These are phyloP conservation scores for Melieria crassipennis DNA, from an alignment of 2,888 invertebrate genomes.

Conservation along the genomic window DNA sequence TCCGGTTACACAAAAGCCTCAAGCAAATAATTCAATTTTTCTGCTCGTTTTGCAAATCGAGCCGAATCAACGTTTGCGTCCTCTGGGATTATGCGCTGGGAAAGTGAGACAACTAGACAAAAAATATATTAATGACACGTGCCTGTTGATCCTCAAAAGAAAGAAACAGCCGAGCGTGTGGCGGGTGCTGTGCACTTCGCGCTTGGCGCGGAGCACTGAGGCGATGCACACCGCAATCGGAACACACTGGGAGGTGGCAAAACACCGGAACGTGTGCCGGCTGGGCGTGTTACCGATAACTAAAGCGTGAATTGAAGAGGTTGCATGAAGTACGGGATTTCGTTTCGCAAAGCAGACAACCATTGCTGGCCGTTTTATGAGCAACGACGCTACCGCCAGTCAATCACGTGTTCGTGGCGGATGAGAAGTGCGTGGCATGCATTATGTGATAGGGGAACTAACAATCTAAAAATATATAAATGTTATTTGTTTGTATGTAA, in stretches of 20 bases:
- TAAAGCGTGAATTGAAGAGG: neutral
- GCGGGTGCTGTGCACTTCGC: slow-evolving; percentile 7
- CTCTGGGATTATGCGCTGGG: slow-evolving; percentile 45
- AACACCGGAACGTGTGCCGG: slow-evolving; percentile 13
- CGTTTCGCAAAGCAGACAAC: neutral
- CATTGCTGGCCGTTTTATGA: too few relatives aligned
- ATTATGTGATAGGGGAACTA: neutral
- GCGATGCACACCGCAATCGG: neutral
- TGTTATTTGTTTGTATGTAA: slow-evolving; percentile 58
- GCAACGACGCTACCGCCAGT: too few relatives aligned
- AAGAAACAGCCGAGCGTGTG: slow-evolving; percentile 2
- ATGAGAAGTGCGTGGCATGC: too few relatives aligned
- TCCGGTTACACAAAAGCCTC: slow-evolving; percentile 55
- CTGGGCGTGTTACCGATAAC: neutral
- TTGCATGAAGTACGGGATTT: neutral
- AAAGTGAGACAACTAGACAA: slow-evolving; percentile 24
- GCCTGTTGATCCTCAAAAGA: slow-evolving; percentile 49
- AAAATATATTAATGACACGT: slow-evolving; percentile 48
- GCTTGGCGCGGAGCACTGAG: too few relatives aligned
- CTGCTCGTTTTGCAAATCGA: slow-evolving; percentile 55
- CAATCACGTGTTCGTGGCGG: too few relatives aligned
- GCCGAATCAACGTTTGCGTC: slow-evolving; percentile 43
- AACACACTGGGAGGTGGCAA: slow-evolving; percentile 9
- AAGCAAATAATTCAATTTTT: slow-evolving; percentile 63
- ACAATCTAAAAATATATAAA: neutral